Conservation (phyloP, 2,797 vertebrate genomes). For the Eulemur albifrons region DNA sequence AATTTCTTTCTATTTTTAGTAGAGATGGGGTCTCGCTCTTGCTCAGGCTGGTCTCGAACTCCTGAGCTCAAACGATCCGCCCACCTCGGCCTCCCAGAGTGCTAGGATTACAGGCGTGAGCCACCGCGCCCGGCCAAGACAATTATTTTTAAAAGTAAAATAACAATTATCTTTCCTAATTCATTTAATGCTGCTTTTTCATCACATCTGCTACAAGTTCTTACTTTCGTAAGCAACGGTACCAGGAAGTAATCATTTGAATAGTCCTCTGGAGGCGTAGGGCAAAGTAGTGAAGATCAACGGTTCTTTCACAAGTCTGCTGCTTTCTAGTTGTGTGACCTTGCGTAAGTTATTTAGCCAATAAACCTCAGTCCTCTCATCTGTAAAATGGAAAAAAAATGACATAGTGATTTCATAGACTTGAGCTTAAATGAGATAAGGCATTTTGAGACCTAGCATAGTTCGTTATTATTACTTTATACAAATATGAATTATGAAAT, state of each 20-base stretch:
- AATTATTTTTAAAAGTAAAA: neutral
- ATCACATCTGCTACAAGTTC: neutral
- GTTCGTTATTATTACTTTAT: slow-evolving; percentile 5
- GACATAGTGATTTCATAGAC: neutral
- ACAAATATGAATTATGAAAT: slow-evolving; percentile 36
- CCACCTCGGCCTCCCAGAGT: too few species aligned
- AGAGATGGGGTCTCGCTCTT: too few species aligned
- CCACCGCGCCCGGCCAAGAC: too few species aligned
- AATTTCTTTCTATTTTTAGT: too few species aligned
- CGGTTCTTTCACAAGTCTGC: neutral
- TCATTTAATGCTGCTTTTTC: neutral
- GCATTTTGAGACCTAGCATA: neutral
- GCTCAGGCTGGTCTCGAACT: too few species aligned
- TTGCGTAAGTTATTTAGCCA: neutral
- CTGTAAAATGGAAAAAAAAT: slow-evolving; percentile 13
- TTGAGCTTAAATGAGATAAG: neutral
- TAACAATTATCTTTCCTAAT: neutral
- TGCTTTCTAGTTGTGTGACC: neutral
- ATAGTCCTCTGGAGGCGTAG: neutral
- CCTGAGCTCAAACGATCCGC: too few species aligned
- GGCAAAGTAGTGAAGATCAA: neutral
- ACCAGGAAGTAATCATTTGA: neutral
- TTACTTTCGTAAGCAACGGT: neutral
- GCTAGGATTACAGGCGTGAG: too few species aligned
- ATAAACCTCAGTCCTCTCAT: neutral